Evolutionary conservation across 2,113 vertebrate species (phyloP), one percentile per base, ranked within the genome.

Genomic region (Apeltes quadracus): DNA sequence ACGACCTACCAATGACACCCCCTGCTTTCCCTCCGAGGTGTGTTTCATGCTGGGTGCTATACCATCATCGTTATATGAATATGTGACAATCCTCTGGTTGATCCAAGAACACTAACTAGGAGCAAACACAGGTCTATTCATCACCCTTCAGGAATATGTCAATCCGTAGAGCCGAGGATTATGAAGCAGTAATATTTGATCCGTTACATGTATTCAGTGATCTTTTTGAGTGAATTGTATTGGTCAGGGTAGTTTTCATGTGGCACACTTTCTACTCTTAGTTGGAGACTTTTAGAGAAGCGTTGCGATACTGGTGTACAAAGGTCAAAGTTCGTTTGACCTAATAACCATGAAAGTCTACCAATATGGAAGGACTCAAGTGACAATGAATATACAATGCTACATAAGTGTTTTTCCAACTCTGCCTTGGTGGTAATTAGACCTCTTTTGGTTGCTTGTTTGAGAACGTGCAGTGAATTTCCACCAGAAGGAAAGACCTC

Each of bases 21-120:
- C 64, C 71, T 36, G 23, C 64, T 12, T 56, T 61, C 25, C n/a
- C n/a, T n/a, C n/a, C n/a, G n/a, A n/a, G n/a, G n/a, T 38, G 22
- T 61, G 51, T 61, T 79, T 16, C 34, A 36, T n/a, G n/a, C n/a
- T n/a, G n/a, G n/a, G n/a, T n/a, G n/a, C n/a, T 38, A 51, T 72
- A 63, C 72, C 51, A 25, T 67, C 23, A 57, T 76, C 62, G 55
- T 65, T 20, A 62, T 75, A 13, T n/a, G 39, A 25, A 57, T 1
- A 4, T 39, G 22, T 27, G 29, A 69, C n/a, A 0, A 16, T 14
- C 51, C 10, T 2, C 27, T 20, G 27, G 63, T 9, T 56, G 50
- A 63, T 44, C 38, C 27, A 55, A 55, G 25, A 15, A 16, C 34
- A 54, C 13, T 15, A 36, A 25, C 0, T 0, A 46, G 27, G 10